Evolutionary conservation across 1,140 invertebrate genomes (phyloP), one percentile per base, ranked within the genome.

Genomic region (Sminthurides bifidus): DNA sequence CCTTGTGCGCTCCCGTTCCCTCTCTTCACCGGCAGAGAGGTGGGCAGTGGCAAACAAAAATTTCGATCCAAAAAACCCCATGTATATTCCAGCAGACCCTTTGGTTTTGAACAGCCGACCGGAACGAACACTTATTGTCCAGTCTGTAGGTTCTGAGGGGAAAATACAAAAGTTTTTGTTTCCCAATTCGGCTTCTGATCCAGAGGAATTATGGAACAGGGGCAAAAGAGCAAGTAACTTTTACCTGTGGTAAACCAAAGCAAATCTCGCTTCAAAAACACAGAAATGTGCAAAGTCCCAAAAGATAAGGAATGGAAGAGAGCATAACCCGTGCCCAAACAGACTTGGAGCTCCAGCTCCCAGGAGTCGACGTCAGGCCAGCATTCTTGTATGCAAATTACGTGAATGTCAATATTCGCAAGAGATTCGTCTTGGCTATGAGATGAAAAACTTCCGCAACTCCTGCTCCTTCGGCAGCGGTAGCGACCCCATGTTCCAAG

Each of bases 21-120:
- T 8, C 21, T 59, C 46, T n/a, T 61, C 43, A 2, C 63, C 63
- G 6, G 63, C 63, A 15, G 63, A 59, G 17, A 65, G 51, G 46
- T 65, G 63, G 23, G 59, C 59, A 38, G 52, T 58, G 8, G 61
- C 44, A 29, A 65, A 59, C 2, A 58, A 17, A 33, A 65, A 60
- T n/a, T 49, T 50, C 1, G 63, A 58, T 23, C 63, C 63, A 33
- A 65, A 65, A 43, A 65, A 56, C 43, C 59, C 59, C 43, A 65
- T 61, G 15, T 30, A 33, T 33, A 61, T 48, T 10, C 44, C 57
- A n/a, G 56, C 58, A 5, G 54, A 44, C 3, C 63, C 63, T 31
- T 65, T 65, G 1, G 63, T 65, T 46, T 65, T 65, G 49, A 65
- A 65, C 2, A 65, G 44, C 14, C 63, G 63, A 51, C 63, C 63